These are phyloP conservation scores for Hofmannophila pseudospretella DNA, from an alignment of 2,888 invertebrate genomes.

Conservation along the genomic window DNA sequence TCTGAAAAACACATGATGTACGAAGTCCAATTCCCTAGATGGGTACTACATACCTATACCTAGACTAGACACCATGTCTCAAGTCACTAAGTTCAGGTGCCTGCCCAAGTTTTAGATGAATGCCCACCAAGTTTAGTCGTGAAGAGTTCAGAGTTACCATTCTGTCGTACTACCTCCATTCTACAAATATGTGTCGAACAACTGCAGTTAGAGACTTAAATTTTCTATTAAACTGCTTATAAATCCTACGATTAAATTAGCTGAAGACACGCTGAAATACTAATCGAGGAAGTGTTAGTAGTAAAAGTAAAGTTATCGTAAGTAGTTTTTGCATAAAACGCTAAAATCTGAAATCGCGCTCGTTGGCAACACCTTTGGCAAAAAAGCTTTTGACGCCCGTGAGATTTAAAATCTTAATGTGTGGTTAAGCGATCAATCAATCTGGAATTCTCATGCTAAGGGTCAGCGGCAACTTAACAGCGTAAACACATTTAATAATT, in stretches of 20 bases:
- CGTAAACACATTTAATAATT: conserved; percentile 32
- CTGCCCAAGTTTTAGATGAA: conserved; percentile 63
- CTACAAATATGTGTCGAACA: conserved; percentile 30
- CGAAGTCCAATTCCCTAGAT: no score
- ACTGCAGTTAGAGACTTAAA: conserved; percentile 36
- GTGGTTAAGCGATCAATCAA: conserved; percentile 3
- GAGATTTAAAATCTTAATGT: no score
- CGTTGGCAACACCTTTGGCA: no score
- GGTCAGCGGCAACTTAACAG: conserved; percentile 5
- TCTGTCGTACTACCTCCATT: conserved; percentile 30
- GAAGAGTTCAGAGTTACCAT: conserved; percentile 48
- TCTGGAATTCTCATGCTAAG: neutral
- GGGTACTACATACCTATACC: no score
- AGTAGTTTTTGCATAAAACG: no score
- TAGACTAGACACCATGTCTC: conserved; percentile 15
- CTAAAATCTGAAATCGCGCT: no score
- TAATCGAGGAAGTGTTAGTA: no score
- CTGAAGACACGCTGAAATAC: no score
- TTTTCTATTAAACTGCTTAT: conserved; percentile 12
- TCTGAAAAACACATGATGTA: no score
- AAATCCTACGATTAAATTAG: no score
- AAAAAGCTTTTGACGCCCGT: no score
- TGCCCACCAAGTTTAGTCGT: conserved; percentile 51
- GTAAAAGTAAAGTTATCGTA: no score
- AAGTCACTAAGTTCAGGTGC: conserved; percentile 48